A percentile compares a stretch with the other conserved stretches of the same genome.
phyloP scores from a whole-genome alignment of 64 coral and sea anemone genomes.

The Anthopleura sola region DNA sequence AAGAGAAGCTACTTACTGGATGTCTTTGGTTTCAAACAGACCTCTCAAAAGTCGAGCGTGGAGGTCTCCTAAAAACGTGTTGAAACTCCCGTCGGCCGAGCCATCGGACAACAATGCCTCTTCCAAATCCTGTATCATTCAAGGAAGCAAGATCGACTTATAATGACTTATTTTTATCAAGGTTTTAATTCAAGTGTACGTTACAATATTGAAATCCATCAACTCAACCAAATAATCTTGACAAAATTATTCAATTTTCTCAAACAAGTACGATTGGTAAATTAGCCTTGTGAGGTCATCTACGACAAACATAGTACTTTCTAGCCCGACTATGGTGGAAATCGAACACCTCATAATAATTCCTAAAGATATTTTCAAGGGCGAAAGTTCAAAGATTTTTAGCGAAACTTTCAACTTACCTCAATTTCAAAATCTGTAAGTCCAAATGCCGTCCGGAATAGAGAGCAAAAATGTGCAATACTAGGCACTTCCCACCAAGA shows the following conservation, averaged over 20 bases:
- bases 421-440: constrained; percentile 99
- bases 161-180: neutral
- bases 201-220: constrained; percentile 9
- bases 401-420: constrained; percentile 69
- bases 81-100: constrained; percentile 63
- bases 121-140: constrained; percentile 75
- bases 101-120: constrained; percentile 93
- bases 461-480: constrained; percentile 99
- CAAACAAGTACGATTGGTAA: neutral
- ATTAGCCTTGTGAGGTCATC: constrained; percentile 9
- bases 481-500: constrained; percentile 99
- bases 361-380: neutral
- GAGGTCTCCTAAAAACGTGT: constrained; percentile 94
- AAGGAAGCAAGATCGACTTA: neutral
- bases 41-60: constrained; percentile 85
- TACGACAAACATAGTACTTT: neutral
- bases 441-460: constrained; percentile 95
- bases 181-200: constrained; percentile 2
- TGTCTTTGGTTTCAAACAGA: constrained; percentile 89
- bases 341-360: constrained; percentile 25
- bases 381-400: constrained; percentile 36
- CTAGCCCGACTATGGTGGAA: constrained; percentile 8
- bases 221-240: constrained; percentile 1
- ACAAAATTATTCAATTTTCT: constrained; percentile 6
- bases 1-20: constrained; percentile 69